Conservation (phyloP, 1,140 invertebrate species). For the Procambarus virginalis region DNA sequence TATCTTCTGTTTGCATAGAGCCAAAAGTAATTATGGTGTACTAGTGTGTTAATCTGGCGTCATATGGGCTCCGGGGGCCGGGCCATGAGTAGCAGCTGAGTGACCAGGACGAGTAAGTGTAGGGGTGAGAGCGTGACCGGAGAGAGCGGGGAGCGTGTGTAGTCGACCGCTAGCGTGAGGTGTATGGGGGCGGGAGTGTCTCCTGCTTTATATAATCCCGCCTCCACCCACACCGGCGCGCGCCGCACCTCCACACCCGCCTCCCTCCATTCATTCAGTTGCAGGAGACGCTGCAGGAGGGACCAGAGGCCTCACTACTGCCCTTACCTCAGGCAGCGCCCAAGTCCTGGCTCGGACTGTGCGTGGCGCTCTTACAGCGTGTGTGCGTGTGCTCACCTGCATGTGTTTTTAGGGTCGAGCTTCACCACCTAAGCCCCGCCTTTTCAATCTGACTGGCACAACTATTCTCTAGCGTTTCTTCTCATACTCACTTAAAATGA, state of each 20-base stretch:
- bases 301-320: no score
- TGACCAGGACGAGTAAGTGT: not conserved
- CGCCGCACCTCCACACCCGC: not conserved
- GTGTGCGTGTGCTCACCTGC: no score
- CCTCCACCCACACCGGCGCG: constrained; percentile 19
- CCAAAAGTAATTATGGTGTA: not conserved
- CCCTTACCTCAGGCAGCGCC: no score
- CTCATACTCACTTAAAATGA: no score
- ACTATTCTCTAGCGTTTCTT: no score
- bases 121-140: not conserved
- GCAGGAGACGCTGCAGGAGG: no score
- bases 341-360: no score
- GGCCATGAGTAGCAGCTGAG: not conserved
- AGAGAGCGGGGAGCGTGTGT: not conserved
- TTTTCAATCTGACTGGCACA: no score
- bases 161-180: not conserved
- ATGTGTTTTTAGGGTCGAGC: no score
- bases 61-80: not conserved
- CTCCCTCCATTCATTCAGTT: constrained; percentile 1
- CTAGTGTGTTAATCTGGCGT: not conserved
- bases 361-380: no score
- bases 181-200: not conserved
- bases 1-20: not conserved
- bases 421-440: no score
- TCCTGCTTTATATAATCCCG: constrained; percentile 18